phyloP scores from a whole-genome alignment of 30 jellyfish, hydroid and myxozoan species.

The Nemopilema nomurai region DNA sequence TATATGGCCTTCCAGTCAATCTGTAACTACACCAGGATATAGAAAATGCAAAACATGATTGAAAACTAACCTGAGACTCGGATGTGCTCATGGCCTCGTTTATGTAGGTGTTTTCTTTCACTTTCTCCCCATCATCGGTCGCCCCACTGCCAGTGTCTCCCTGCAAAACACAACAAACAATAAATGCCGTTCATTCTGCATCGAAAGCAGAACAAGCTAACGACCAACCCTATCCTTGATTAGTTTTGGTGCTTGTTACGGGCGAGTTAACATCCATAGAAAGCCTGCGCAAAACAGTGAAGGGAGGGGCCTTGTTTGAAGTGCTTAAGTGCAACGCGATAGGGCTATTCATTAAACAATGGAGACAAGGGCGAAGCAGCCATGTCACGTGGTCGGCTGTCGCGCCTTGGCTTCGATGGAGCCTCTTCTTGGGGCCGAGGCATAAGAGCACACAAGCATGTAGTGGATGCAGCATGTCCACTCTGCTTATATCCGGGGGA shows the following conservation, averaged over 20 bases:
- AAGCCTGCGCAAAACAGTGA: not conserved
- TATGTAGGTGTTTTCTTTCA: slow-evolving; percentile 71
- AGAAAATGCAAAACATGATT: not conserved
- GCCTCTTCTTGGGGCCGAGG: not conserved
- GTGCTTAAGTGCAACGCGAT: too few species aligned
- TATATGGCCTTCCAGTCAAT: too few species aligned
- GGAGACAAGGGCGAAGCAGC: not conserved
- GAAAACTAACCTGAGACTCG: slow-evolving; percentile 56
- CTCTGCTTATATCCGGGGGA: too few species aligned
- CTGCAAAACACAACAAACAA: slow-evolving; percentile 1
- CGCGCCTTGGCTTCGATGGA: not conserved
- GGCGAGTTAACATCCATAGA: not conserved
- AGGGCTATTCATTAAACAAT: too few species aligned
- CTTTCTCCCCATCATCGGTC: slow-evolving; percentile 50
- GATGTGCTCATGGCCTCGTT: slow-evolving; percentile 54
- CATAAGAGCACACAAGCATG: not conserved
- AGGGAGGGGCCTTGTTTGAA: not conserved
- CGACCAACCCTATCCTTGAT: too few species aligned
- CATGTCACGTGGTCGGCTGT: not conserved
- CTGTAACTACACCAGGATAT: too few species aligned
- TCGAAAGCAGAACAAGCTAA: not conserved
- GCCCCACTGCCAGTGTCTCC: slow-evolving; percentile 44
- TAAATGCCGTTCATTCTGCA: not conserved
- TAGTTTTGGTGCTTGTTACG: not conserved
- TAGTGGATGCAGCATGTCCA: not conserved